Percentiles rank a stretch among this genome's conserved stretches.
These are phyloP conservation scores for zebrafish (Danio rerio) DNA, from an alignment of 2,113 vertebrate genomes.

Conservation along the genomic window DNA sequence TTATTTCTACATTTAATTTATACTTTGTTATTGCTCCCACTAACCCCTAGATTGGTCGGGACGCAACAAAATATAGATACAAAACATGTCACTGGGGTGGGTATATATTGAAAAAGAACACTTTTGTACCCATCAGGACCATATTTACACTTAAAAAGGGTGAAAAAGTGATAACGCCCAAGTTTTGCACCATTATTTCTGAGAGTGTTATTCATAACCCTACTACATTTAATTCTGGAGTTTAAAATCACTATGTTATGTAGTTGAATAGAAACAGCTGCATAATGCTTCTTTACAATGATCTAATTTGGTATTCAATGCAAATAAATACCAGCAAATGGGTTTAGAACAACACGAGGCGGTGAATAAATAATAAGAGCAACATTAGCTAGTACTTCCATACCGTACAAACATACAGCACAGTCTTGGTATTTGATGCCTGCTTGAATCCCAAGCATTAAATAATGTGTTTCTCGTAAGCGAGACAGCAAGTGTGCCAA, in stretches of 20 bases:
- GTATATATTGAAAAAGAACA: too few species aligned
- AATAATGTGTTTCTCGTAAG: background rate
- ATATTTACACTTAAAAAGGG: too few species aligned
- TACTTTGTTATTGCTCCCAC: too few species aligned
- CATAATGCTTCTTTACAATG: background rate
- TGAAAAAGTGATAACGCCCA: too few species aligned
- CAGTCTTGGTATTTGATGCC: background rate
- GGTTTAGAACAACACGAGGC: background rate
- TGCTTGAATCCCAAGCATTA: conserved; percentile 11
- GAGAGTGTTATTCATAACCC: too few species aligned
- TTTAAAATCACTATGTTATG: background rate
- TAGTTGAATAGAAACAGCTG: background rate
- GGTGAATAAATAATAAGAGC: conserved; percentile 2
- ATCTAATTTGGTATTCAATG: background rate
- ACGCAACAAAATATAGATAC: too few species aligned
- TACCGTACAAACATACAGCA: background rate
- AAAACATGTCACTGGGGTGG: too few species aligned
- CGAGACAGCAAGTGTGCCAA: background rate
- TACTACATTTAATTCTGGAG: background rate
- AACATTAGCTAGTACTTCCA: conserved; percentile 3
- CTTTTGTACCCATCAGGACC: too few species aligned
- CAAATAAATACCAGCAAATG: background rate
- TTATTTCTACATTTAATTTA: too few species aligned
- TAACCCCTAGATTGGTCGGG: too few species aligned
- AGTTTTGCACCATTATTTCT: too few species aligned